phyloP scores from a whole-genome alignment of 1,140 invertebrate species.

The Diabrotica virgifera region DNA sequence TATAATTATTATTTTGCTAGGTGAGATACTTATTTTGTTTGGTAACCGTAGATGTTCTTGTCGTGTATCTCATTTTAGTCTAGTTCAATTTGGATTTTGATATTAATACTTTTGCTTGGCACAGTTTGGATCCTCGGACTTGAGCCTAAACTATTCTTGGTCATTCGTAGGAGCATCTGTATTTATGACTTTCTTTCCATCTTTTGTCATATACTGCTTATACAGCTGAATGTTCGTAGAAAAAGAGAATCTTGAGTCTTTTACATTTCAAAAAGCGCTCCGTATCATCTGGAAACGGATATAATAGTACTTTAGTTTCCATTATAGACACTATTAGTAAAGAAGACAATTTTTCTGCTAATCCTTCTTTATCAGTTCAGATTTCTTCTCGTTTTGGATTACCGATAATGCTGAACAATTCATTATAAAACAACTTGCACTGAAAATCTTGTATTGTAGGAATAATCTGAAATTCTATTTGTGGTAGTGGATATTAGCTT shows the following conservation, averaged over 20 bases:
- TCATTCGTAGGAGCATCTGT: constrained; percentile 2
- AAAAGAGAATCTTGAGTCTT: constrained; percentile 29
- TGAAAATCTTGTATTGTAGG: constrained; percentile 31
- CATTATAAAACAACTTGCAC: constrained; percentile 35
- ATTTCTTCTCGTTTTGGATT: constrained; percentile 25
- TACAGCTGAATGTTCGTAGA: constrained; percentile 20
- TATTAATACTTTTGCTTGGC: too few species aligned
- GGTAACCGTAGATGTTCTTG: too few species aligned
- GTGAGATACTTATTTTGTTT: too few species aligned
- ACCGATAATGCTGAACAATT: constrained; percentile 28
- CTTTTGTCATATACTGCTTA: constrained; percentile 23
- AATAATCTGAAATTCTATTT: constrained; percentile 34
- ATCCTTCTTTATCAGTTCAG: constrained; percentile 30
- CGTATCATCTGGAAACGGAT: constrained; percentile 32
- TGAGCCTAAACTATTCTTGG: neutral
- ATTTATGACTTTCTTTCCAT: constrained; percentile 29
- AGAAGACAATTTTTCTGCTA: constrained; percentile 28
- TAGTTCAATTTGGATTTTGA: too few species aligned
- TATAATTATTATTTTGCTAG: too few species aligned
- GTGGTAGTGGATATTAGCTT: too few species aligned
- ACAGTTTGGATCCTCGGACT: neutral
- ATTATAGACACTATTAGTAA: constrained; percentile 23
- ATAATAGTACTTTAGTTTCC: constrained; percentile 28
- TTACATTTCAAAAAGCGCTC: constrained; percentile 28
- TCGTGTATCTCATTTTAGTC: too few species aligned